Conservation (phyloP, 1,140 invertebrate species). For the Stegodyphus dumicola region DNA sequence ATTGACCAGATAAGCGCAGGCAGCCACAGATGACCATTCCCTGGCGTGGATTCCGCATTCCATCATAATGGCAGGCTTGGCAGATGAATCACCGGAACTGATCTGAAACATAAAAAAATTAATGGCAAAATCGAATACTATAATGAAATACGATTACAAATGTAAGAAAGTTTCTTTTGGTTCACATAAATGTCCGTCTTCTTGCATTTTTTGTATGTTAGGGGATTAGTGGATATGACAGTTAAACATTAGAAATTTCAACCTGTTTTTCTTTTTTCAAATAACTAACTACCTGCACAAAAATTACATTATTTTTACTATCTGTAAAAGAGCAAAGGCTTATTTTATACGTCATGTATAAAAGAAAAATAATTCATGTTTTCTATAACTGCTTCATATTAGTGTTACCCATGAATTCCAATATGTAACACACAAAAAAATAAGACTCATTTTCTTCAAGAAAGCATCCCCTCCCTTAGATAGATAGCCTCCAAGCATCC, state of each 20-base stretch:
- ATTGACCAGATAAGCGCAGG: constrained; percentile 84
- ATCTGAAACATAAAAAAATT: constrained; percentile 11
- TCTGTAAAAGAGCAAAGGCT: too few relatives aligned
- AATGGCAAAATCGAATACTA: background rate
- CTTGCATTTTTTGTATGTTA: background rate
- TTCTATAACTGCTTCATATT: background rate
- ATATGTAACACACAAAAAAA: too few relatives aligned
- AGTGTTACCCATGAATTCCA: too few relatives aligned
- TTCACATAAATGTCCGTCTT: background rate
- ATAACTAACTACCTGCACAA: too few relatives aligned
- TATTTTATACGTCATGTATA: too few relatives aligned
- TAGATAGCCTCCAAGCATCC: too few relatives aligned
- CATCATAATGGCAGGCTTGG: constrained; percentile 62
- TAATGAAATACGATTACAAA: background rate
- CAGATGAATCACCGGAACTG: constrained; percentile 12
- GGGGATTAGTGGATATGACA: background rate
- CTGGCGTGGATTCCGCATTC: constrained; percentile 83
- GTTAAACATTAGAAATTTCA: too few relatives aligned
- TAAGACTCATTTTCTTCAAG: too few relatives aligned
- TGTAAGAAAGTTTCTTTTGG: background rate
- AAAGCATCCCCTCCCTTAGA: too few relatives aligned
- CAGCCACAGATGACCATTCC: constrained; percentile 91
- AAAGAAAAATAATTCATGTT: background rate
- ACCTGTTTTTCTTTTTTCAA: too few relatives aligned
- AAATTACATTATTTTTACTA: too few relatives aligned